Base-by-base conservation (phyloP, 2,888 invertebrate genomes). In the Macropis europaea region DNA sequence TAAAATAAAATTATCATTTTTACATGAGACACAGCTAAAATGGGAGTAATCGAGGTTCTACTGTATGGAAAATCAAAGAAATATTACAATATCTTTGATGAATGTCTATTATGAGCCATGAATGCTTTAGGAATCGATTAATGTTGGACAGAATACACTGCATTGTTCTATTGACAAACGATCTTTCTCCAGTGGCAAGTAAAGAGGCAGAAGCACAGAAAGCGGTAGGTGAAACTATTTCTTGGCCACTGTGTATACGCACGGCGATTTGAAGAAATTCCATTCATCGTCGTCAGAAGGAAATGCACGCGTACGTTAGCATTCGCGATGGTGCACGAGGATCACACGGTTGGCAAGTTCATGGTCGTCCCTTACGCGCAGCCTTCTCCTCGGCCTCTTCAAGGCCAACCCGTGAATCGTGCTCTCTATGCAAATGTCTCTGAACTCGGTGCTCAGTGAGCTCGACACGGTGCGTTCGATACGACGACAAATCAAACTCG, bases 281-380 rank as follows among this genome's bases (percentile, higher is more conserved):
- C 50, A 62, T 69, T 69, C 54, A 63, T 61, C 38, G 60, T 66
- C 67, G 32, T 53, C 61, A 59, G 54, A 76, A 73, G 78, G 73
- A 79, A 80, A 77, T 73, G 68, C 64, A 70, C 69, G 64, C 59
- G 48, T 67, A 71, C 32, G 40, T 48, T 59, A 43, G 52, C 40
- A 68, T 79, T 52, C 53, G 56, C 56, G 59, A 69, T 63, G 79
- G 62, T 45, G 48, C 59, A 61, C 54, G 56, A 38, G 62, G 67
- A 79, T 73, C 69, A 76, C 70, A 15, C 63, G 59, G 50, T 64
- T 73, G 81, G 76, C 84, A 88, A 88, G 87, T 87, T 87, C 87
- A 88, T 81, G 87, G 86, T 82, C 87, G 82, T 77, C 81, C 82
- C 61, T 84, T 79, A 78, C 77, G 66, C 70, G 74, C 75, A 80